Conservation (phyloP, 2,113 vertebrate species). For the Ardeotis arabs region DNA sequence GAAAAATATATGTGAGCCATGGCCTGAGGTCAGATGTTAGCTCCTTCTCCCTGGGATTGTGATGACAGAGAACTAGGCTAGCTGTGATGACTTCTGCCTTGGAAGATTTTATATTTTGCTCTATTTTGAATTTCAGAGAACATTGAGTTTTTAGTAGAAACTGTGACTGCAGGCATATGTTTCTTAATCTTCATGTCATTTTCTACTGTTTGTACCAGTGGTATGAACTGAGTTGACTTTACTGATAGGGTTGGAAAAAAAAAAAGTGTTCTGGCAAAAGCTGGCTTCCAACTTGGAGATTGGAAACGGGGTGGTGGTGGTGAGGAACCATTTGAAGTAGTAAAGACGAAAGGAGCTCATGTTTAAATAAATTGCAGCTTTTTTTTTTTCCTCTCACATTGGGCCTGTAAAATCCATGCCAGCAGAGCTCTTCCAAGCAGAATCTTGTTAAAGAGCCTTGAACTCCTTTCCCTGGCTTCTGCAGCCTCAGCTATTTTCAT, state of each 20-base stretch:
- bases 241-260: neutral
- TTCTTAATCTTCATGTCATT: neutral
- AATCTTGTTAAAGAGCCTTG: neutral
- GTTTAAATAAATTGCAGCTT: neutral
- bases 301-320: neutral
- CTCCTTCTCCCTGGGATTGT: neutral
- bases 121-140: neutral
- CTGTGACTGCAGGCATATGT: neutral
- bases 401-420: neutral
- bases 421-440: neutral
- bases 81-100: neutral
- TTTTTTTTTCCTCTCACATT: neutral
- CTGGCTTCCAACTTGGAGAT: accelerated
- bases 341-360: neutral
- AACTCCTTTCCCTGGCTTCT: neutral
- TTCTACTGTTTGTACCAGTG: neutral
- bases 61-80: neutral
- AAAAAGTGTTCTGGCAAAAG: neutral
- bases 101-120: neutral
- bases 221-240: neutral
- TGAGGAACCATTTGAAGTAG: neutral
- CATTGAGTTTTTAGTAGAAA: neutral
- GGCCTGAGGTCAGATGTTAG: neutral
- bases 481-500: neutral
- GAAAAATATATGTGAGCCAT: neutral